Evolutionary conservation across 1,140 invertebrate genomes (phyloP), one percentile per base, ranked within the genome.

Genomic region (Euwallacea similis): DNA sequence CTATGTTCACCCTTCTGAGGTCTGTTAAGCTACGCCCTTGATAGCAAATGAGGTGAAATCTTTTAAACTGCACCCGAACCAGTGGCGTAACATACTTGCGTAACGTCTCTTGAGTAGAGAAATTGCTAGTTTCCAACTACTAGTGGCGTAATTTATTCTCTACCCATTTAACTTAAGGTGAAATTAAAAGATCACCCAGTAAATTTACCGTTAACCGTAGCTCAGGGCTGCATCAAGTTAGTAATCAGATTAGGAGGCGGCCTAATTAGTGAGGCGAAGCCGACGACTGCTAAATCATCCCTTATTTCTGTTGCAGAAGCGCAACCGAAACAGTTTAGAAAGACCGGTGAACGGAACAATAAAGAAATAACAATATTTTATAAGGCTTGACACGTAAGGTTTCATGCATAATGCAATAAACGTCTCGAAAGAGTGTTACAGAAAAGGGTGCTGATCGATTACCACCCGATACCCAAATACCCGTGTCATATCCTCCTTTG

Each of bases 321-420:
- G 21, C 21, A 33, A 1, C 21, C 21, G 21, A 33, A 33, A 33
- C 21, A 33, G 21, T 33, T 33, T 33, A 2, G 21, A 4, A 33
- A 33, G 21, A 33, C 21, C 21, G 21, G 21, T 33, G 21, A 33
- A 4, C 21, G 21, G 21, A 33, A 33, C 21, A 33, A 33, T 33
- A 33, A 33, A 11, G 46, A 50, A 50, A 50, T 13, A 50, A 2
- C 9, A 50, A 50, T 50, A 50, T 50, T 50, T 50, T 50, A 50
- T 50, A 2, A 50, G 46, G 13, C 46, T 2, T 50, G 46, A 50
- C 46, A 50, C 46, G 46, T 33, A 33, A 33, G 21, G 21, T 21
- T 56, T 56, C 54, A 56, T 56, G 54, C 54, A 56, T 56, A 56
- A 56, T 56, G 54, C 16, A 56, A 15, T 50, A 50, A 56, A 56